Base-by-base conservation (phyloP, 2,113 vertebrate genomes). In the Toxostoma redivivum region DNA sequence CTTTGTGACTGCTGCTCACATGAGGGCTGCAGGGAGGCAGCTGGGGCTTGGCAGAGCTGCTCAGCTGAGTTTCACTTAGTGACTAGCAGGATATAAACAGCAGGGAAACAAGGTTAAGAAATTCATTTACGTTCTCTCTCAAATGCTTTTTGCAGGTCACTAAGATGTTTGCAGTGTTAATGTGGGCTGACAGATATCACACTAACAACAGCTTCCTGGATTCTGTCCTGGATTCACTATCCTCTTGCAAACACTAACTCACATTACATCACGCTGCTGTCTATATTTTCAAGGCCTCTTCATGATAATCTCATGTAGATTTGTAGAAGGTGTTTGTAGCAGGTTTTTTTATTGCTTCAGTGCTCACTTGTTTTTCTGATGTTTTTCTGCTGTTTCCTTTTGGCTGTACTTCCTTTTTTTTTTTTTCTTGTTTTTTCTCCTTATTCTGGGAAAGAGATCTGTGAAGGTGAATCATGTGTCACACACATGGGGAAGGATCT, bases 401-500 rank as follows among this genome's bases (percentile, higher is more conserved):
- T 86, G 71, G 42, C 33, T 51, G 8, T 57, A 70, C 60, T 93
- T 95, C 71, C 38, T 42, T 71, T 37, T 37, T 73, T 61, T 42
- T 15, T 18, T 12, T 47, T 13, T 23, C 6, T 16, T 21, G 30
- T 30, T 54, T 6, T 20, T 3, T 3, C 1, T 77, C 5, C 38
- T 87, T 67, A 47, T 90, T 92, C 67, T 94, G 91, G 74, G 62
- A 89, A 94, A 72, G 42, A 91, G 33, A 69, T 90, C 85, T 93
- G 44, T 92, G 54, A 90, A 93, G 79, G 90, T 78, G 85, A 96
- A n/a, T 94, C 93, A 96, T 85, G 82, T 58, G 82, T 74, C 72
- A 78, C 1, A 17, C 1, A 60, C 2, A 5, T 0, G 4, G 33
- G 50, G 57, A 95, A 94, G 15, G 69, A 85, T 74, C 85, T 74